Evolutionary conservation across 1,140 invertebrate species (phyloP).

Genomic region (Gonatopus flavifemur): DNA sequence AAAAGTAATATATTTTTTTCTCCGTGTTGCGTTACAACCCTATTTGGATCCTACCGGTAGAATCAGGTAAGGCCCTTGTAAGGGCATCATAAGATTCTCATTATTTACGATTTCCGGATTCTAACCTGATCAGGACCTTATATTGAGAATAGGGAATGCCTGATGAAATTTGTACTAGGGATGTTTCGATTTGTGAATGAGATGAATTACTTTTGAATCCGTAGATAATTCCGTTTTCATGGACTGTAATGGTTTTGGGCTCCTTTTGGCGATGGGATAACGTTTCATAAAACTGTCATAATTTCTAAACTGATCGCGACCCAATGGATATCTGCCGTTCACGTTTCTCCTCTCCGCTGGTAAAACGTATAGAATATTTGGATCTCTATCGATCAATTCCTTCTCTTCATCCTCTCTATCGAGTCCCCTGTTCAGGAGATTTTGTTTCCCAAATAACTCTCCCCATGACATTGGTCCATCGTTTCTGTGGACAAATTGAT

Average conservation of each 20-base stretch:
- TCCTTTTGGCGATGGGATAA: conserved; percentile 47
- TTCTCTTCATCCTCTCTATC: conserved; percentile 19
- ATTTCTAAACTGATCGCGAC: conserved; percentile 27
- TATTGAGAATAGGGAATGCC: no score
- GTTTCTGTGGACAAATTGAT: no score
- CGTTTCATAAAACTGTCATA: conserved; percentile 40
- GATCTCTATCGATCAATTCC: conserved; percentile 26
- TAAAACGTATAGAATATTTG: conserved; percentile 26
- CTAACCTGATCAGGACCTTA: no score
- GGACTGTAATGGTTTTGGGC: conserved; percentile 34
- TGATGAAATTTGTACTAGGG: no score
- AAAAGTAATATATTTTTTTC: no score
- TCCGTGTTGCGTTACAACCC: no score
- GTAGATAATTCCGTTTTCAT: conserved; percentile 38
- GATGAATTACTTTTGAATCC: conserved; percentile 44
- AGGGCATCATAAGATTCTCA: no score
- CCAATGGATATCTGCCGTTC: conserved; percentile 42
- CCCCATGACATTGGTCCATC: conserved; percentile 26
- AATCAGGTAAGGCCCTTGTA: no score
- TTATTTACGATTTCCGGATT: no score
- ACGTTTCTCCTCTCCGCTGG: conserved; percentile 41
- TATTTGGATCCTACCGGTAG: no score
- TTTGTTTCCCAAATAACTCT: conserved; percentile 18
- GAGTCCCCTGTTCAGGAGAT: conserved; percentile 2
- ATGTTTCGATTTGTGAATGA: no score